phyloP scores from a whole-genome alignment of 2,113 vertebrate genomes.

The Vanacampus margaritifer region DNA sequence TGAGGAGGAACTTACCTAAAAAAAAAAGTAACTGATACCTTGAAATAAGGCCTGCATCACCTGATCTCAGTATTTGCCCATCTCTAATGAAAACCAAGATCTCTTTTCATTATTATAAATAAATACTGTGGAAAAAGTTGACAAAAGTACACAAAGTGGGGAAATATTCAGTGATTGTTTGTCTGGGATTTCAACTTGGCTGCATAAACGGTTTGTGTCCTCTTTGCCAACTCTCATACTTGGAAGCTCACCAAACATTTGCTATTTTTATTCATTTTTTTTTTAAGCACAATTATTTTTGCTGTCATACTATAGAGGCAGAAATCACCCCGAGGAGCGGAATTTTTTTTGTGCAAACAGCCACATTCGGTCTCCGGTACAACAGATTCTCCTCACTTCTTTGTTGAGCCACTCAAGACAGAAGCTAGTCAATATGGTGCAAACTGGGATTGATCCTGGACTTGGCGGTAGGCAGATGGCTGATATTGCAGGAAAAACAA shows the following conservation, averaged over 20 bases:
- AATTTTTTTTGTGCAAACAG: slow-evolving; percentile 22
- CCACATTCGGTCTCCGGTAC: slow-evolving; percentile 19
- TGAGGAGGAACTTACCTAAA: background rate
- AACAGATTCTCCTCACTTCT: slow-evolving; percentile 39
- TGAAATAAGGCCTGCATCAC: no score
- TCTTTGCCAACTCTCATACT: slow-evolving; percentile 21
- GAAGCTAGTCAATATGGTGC: slow-evolving; percentile 39
- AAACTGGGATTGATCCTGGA: slow-evolving; percentile 34
- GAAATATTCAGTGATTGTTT: slow-evolving; percentile 8
- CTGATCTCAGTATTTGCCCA: no score
- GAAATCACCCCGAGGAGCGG: slow-evolving; percentile 18
- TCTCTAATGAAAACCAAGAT: background rate
- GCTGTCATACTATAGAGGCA: slow-evolving; percentile 17
- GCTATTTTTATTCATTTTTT: slow-evolving; percentile 31
- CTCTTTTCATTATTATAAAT: background rate
- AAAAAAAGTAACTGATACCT: background rate
- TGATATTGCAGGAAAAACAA: slow-evolving; percentile 20
- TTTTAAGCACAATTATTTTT: slow-evolving; percentile 27
- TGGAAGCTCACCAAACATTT: slow-evolving; percentile 31
- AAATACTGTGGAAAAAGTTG: background rate
- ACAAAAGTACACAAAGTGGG: background rate
- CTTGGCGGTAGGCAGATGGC: slow-evolving; percentile 28
- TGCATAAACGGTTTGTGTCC: slow-evolving; percentile 12
- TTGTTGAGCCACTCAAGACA: slow-evolving; percentile 35
- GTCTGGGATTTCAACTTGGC: slow-evolving; percentile 17